Base-by-base conservation (phyloP, 2,888 invertebrate genomes). In the Cantharis flavilabris region DNA sequence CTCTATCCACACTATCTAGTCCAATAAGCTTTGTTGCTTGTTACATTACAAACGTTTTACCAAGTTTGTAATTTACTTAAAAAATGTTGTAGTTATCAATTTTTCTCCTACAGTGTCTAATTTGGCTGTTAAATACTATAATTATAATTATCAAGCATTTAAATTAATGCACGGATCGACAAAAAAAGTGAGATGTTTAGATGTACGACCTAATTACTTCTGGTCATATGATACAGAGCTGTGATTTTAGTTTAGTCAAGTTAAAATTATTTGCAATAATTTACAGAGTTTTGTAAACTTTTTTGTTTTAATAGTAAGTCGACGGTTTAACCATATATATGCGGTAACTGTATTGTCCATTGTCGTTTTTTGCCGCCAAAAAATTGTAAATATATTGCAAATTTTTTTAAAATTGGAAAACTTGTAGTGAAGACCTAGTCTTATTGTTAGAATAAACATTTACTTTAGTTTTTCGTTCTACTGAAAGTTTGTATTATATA, bases 161-260 rank as follows among this genome's bases (percentile, higher is more conserved):
- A 84, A 79, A 82, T 70, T 83, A 87, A 88, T 87, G 87, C 87
- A 87, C 85, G 87, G 87, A 88, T 88, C 85, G 88, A 88, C 88
- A 88, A 88, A 87, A 88, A 89, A 89, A 88, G 88, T 88, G 89
- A 89, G 89, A 88, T 86, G 87, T 87, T 87, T 87, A 87, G 87
- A 86, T 86, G 86, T 87, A 87, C 83, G 86, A 87, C 83, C 81
- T 82, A 81, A 84, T 84, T 83, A 84, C 84, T 84, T 82, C 81
- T 79, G 86, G 84, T 85, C 84, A 85, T 84, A 83, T 84, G 83
- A 86, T 87, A 84, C 84, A 84, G 84, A 86, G 86, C 88, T 88
- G 88, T 88, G 87, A 88, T 88, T 87, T 86, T 88, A 86, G 85
- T 84, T 84, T 77, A 77, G 76, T 77, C 33, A 63, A 73, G 75